Conservation (phyloP, 2,888 invertebrate species). For the Drosophila fulvimacula region DNA sequence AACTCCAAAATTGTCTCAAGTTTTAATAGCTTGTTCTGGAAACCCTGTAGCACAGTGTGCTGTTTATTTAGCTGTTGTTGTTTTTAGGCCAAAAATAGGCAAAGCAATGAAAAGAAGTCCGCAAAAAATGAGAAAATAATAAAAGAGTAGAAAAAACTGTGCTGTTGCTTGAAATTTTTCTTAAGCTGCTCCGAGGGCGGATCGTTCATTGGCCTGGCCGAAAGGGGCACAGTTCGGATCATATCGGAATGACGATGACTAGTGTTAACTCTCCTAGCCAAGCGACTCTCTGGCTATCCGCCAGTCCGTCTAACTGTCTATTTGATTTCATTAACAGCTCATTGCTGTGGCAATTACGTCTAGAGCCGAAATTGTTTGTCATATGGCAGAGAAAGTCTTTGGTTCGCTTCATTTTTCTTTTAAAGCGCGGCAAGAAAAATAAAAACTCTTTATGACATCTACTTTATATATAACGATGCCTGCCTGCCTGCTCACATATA, state of each 20-base stretch:
- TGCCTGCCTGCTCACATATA: constrained; percentile 29
- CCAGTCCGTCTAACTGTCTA: constrained; percentile 31
- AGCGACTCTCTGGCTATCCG: constrained; percentile 11
- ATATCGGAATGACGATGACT: constrained; percentile 62
- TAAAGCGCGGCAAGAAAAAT: constrained; percentile 50
- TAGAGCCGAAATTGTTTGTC: constrained; percentile 74
- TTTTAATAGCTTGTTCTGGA: background rate
- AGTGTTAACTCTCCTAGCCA: constrained; percentile 31
- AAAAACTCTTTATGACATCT: constrained; percentile 60
- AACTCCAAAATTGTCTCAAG: constrained; percentile 2
- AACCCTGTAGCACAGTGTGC: constrained; percentile 37
- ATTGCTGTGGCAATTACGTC: constrained; percentile 75
- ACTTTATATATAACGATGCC: constrained; percentile 38
- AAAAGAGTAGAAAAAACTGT: constrained; percentile 9
- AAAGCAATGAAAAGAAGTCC: constrained; percentile 30
- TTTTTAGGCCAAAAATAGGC: constrained; percentile 40
- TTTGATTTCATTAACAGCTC: constrained; percentile 74
- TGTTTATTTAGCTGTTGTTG: constrained; percentile 57
- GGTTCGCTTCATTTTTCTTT: constrained; percentile 62
- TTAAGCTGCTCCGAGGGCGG: constrained; percentile 65
- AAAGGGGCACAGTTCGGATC: constrained; percentile 28
- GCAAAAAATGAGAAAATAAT: constrained; percentile 36
- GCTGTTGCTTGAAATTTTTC: constrained; percentile 49
- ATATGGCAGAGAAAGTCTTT: constrained; percentile 74
- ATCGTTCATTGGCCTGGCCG: constrained; percentile 73